Conservation (phyloP, 2,113 vertebrate species). For the Callipepla squamata region DNA sequence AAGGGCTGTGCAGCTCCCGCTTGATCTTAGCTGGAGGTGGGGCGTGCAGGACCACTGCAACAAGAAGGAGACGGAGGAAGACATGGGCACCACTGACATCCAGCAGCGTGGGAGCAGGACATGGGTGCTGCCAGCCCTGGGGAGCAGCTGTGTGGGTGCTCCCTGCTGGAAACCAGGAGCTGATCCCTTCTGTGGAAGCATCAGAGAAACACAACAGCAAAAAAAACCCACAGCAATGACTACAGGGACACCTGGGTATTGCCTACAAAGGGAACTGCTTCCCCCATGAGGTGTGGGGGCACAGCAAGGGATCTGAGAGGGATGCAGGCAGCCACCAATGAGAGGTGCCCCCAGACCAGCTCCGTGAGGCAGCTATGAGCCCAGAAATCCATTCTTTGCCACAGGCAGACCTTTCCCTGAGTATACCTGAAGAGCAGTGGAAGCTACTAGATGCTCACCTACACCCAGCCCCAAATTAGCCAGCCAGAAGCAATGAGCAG, state of each 20-base stretch:
- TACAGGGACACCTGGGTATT: neutral
- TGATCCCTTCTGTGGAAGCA: accelerated
- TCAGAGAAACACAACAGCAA: neutral
- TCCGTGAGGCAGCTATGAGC: neutral
- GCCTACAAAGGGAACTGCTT: neutral
- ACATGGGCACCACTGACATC: neutral
- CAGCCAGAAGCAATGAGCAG: neutral
- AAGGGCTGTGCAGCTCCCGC: conserved; percentile 89
- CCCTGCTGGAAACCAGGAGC: neutral
- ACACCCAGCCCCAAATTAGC: neutral
- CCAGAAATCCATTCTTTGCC: neutral
- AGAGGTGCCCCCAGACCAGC: neutral
- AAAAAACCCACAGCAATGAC: neutral
- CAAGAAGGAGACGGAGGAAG: neutral
- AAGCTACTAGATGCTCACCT: neutral
- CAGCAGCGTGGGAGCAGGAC: neutral
- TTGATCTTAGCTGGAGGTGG: conserved; percentile 94
- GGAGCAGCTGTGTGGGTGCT: too few relatives aligned
- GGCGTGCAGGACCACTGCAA: conserved; percentile 94
- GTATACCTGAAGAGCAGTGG: neutral
- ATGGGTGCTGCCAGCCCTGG: accelerated
- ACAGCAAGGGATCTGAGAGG: neutral
- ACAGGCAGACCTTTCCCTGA: neutral
- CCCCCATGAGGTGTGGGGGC: neutral
- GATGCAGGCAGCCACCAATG: neutral